Base-by-base conservation (phyloP, 1,140 invertebrate species). In the Zaprionus lachaisei region DNA sequence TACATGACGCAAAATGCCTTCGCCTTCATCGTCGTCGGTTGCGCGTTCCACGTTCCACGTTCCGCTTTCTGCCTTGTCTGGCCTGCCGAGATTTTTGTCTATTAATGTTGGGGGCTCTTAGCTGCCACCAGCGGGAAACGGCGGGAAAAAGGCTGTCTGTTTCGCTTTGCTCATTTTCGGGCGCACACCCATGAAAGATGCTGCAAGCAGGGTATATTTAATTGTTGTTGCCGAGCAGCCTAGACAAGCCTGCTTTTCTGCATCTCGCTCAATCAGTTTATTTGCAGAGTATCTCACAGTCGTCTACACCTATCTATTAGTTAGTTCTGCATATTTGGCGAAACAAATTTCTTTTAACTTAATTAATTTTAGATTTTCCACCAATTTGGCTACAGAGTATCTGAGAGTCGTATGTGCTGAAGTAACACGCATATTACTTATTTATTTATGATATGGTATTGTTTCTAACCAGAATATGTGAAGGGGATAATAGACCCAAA, bases 1-100 rank as follows among this genome's bases (percentile, higher is more conserved):
- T 92, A 92, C 91, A 91, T 92, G 91, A 83, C 80, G 86, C 83
- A 81, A 74, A 79, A 76, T 79, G 77, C 80, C 83, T 82, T 86
- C 63, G 66, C 54, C 77, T 37, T 69, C 38, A 61, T 38, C 22
- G 44, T 67, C 69, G 38, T 64, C 56, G 34, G 57, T 62, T 15
- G 22, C 66, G 64, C 58, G 60, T 57, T 31, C 51, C 2, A 14
- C 58, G 60, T 57, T 31, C 51, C 2, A 14, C 34, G 34, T 34
- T 31, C 51, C 2, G 26, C 34, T 24, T 34, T 28, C 12, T 49
- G 14, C 22, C 3, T 56, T 34, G 31, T 62, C 41, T 63, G 31
- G 44, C 37, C 38, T 37, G 79, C 70, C 37, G 76, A 82, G 85
- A 89, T 89, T 81, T 80, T 80, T 69, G 70, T 82, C 76, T 84